A percentile compares a stretch with the other conserved stretches of the same genome.
These are phyloP conservation scores for Onthophagus taurus DNA, from an alignment of 1,140 invertebrate species.

Conservation along the genomic window DNA sequence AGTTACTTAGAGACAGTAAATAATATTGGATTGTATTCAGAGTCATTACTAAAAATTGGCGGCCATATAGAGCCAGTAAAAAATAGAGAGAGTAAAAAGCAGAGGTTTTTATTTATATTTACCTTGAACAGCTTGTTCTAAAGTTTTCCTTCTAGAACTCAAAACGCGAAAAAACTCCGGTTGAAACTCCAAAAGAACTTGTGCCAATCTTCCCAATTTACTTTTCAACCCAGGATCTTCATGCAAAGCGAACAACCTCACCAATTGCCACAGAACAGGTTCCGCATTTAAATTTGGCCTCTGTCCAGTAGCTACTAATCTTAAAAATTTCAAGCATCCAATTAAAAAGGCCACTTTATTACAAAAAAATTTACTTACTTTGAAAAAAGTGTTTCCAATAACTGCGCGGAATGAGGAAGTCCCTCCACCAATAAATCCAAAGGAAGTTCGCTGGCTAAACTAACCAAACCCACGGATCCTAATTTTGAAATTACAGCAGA, in stretches of 20 bases:
- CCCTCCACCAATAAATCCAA: conserved; percentile 79
- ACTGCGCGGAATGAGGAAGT: conserved; percentile 72
- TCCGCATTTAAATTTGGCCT: conserved; percentile 61
- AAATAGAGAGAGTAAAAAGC: too few relatives aligned
- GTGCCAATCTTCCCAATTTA: conserved; percentile 44
- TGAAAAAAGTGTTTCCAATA: conserved; percentile 77
- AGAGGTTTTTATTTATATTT: too few relatives aligned
- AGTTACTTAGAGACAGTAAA: too few relatives aligned
- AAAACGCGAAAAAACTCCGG: conserved; percentile 48
- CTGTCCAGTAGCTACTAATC: conserved; percentile 47
- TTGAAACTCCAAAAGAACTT: conserved; percentile 45
- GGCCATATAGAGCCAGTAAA: too few relatives aligned
- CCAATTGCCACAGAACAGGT: conserved; percentile 68
- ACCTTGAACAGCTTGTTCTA: conserved; percentile 76
- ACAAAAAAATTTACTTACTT: conserved; percentile 41
- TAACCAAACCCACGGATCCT: conserved; percentile 60
- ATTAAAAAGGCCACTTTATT: too few relatives aligned
- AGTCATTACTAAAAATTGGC: too few relatives aligned
- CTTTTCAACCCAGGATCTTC: conserved; percentile 50
- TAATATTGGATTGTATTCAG: too few relatives aligned
- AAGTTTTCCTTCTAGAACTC: conserved; percentile 52
- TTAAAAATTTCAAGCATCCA: conserved; percentile 29
- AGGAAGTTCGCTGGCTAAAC: conserved; percentile 67
- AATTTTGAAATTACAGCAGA: conserved; percentile 66
- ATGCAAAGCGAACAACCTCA: conserved; percentile 64